Evolutionary conservation across 2,888 invertebrate genomes (phyloP).

Genomic region (Anthophora plumipes): DNA sequence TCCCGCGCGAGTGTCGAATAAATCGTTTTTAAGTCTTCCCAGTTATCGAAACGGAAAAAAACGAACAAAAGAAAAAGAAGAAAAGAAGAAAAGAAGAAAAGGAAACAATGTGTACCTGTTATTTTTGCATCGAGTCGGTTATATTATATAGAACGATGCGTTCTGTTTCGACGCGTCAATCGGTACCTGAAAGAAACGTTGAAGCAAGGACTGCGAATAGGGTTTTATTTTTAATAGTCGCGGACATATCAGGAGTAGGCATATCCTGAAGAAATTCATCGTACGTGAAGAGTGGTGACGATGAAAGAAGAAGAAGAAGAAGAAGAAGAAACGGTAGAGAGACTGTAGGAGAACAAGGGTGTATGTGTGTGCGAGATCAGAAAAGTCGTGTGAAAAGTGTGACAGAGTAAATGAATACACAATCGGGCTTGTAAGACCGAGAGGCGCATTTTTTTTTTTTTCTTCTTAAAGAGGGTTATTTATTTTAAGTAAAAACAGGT

Average conservation of each 20-base stretch:
- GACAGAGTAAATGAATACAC: slow-evolving; percentile 23
- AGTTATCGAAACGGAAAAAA: background rate
- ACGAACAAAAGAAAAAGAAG: no score
- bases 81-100: no score
- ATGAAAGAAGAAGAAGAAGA: slow-evolving; percentile 28
- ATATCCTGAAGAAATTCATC: slow-evolving; percentile 76
- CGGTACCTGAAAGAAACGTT: slow-evolving; percentile 80
- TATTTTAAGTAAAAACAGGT: slow-evolving; percentile 79
- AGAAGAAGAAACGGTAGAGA: slow-evolving; percentile 11
- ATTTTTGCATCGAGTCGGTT: slow-evolving; percentile 46
- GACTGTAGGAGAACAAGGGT: background rate
- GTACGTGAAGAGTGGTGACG: slow-evolving; percentile 31
- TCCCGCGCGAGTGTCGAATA: background rate
- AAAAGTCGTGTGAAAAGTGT: slow-evolving; percentile 5
- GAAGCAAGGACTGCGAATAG: slow-evolving; percentile 74
- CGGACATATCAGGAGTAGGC: slow-evolving; percentile 81
- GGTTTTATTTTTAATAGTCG: slow-evolving; percentile 69
- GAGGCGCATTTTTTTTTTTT: slow-evolving; percentile 74
- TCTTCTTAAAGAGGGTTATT: slow-evolving; percentile 74
- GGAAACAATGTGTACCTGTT: background rate
- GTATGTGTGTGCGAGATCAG: slow-evolving; percentile 8
- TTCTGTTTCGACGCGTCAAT: slow-evolving; percentile 74
- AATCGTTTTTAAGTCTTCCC: slow-evolving; percentile 7
- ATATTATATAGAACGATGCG: slow-evolving; percentile 36
- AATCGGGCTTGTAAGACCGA: slow-evolving; percentile 58